These are phyloP conservation scores for Radopholus similis DNA, from an alignment of 1,140 invertebrate genomes.

Conservation along the genomic window DNA sequence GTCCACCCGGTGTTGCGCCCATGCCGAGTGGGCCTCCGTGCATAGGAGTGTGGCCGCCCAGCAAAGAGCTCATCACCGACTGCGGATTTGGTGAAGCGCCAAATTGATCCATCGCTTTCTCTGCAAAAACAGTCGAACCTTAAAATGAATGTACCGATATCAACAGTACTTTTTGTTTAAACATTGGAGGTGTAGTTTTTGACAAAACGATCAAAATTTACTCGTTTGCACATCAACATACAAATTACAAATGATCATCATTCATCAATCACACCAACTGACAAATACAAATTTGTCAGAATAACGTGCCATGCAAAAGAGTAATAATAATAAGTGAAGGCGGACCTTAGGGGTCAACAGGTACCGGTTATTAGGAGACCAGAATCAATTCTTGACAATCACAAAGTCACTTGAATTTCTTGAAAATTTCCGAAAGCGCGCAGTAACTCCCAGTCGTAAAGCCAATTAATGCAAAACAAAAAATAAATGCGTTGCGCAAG, in stretches of 20 bases:
- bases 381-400: neutral
- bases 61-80: constrained; percentile 39
- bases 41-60: constrained; percentile 38
- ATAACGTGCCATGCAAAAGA: neutral
- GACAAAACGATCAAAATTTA: neutral
- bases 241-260: neutral
- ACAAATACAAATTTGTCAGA: too few species aligned
- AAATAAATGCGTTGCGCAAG: constrained; percentile 24
- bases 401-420: constrained; percentile 15
- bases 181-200: too few species aligned
- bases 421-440: constrained; percentile 38
- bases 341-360: neutral
- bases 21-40: neutral
- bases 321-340: neutral
- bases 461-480: constrained; percentile 42
- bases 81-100: constrained; percentile 35
- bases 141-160: neutral
- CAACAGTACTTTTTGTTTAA: too few species aligned
- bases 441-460: constrained; percentile 48
- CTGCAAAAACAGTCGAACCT: neutral
- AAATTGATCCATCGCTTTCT: constrained; percentile 51
- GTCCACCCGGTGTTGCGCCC: neutral
- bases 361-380: neutral
- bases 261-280: neutral
- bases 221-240: neutral